Evolutionary conservation across 2,797 vertebrate species (phyloP).

Genomic region (Balearica regulorum): DNA sequence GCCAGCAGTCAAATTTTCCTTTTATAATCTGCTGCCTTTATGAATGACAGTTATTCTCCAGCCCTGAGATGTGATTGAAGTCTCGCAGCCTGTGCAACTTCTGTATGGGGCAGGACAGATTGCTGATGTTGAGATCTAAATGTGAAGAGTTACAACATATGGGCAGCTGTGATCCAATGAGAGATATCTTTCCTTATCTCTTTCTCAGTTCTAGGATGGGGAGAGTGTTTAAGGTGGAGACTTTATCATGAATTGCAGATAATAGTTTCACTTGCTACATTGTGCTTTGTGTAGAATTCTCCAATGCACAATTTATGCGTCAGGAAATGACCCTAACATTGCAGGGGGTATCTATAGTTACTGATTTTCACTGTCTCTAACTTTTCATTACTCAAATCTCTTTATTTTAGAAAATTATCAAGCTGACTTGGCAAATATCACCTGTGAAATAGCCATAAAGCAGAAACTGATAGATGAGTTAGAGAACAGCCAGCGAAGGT

Average conservation of each 20-base stretch:
- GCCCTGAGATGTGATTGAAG: neutral
- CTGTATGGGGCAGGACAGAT: neutral
- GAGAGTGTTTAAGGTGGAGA: neutral
- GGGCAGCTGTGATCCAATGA: neutral
- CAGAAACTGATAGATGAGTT: conserved; percentile 97
- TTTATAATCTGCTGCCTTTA: neutral
- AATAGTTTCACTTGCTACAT: neutral
- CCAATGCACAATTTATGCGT: neutral
- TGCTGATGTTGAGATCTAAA: neutral
- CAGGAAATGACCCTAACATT: neutral
- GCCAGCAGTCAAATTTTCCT: neutral
- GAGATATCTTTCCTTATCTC: neutral
- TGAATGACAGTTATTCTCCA: neutral
- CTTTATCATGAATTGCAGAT: neutral
- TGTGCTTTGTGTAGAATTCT: neutral
- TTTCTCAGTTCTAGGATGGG: neutral
- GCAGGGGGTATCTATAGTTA: neutral
- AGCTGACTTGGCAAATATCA: conserved; percentile 95
- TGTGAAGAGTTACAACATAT: neutral
- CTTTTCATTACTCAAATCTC: neutral
- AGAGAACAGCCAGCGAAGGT: conserved; percentile 93
- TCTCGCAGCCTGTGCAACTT: neutral
- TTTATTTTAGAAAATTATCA: conserved; percentile 85
- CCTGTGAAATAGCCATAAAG: conserved; percentile 98
- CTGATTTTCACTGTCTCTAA: neutral